Evolutionary conservation across 2,888 invertebrate species (phyloP), one percentile per base, ranked within the genome.

Genomic region (Xestia c-nigrum): DNA sequence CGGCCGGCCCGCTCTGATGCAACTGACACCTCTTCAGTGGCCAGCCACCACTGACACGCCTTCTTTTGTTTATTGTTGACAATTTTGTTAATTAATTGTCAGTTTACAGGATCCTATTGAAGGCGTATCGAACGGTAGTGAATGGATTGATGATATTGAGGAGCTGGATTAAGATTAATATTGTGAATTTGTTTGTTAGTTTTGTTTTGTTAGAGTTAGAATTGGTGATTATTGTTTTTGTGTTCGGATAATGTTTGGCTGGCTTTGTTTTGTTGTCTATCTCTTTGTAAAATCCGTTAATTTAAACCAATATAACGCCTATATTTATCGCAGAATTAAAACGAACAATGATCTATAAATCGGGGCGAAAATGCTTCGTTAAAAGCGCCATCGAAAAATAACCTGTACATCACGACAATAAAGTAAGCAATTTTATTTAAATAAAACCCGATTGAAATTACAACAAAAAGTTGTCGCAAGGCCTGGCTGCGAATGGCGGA

Each of bases 41-140:
- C 90, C 89, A 90, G 90, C 87, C 89, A 91, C 89, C 88, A 88
- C 91, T 87, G 90, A 81, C 91, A 93, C 95, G 90, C 94, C 95
- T 93, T 90, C 93, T 94, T 94, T 94, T 95, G 94, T 95, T 95
- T 95, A 94, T 93, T 90, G 91, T 90, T 88, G 89, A 92, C 92
- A 91, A 93, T 88, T 92, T 92, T 89, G 91, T 91, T 93, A 93
- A 94, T 94, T 93, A 93, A 93, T 93, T 90, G 90, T 88, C 88
- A 86, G 88, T 88, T 89, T 85, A 84, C 73, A 72, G 77, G 80
- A 65, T 85, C 80, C 76, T 76, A 85, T 89, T 85, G 80, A 87
- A 89, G 80, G 78, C 76, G 78, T 79, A 83, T 86, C 80, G 83
- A 83, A 79, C 59, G 55, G 21, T 78, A 71, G 77, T 83, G 55